These are phyloP conservation scores for Probosciger aterrimus DNA, from an alignment of 2,113 vertebrate genomes.

Conservation along the genomic window DNA sequence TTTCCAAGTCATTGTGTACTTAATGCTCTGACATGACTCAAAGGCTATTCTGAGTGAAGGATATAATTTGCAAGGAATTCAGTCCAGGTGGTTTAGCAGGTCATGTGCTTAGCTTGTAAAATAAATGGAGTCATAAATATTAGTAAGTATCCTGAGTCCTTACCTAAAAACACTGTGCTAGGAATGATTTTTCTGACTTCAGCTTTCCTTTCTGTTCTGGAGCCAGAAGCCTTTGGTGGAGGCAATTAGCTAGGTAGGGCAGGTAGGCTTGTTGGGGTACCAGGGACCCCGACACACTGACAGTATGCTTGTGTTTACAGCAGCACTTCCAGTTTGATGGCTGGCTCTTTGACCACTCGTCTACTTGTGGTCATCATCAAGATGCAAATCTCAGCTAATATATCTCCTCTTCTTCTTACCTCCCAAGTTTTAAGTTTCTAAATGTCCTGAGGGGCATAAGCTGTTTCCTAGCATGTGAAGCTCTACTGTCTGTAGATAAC, in stretches of 20 bases:
- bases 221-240: not conserved
- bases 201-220: not conserved
- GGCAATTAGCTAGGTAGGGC: not conserved
- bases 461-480: not conserved
- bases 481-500: not conserved
- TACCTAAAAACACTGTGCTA: not conserved
- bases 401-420: not conserved
- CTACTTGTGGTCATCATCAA: not conserved
- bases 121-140: not conserved
- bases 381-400: not conserved
- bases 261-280: not conserved
- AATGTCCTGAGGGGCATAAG: not conserved
- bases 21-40: not conserved
- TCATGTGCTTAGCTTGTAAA: not conserved
- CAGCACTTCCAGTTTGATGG: not conserved
- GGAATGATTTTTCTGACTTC: not conserved
- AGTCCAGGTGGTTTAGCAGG: not conserved
- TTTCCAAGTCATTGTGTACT: not conserved
- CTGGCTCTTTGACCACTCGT: not conserved
- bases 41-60: not conserved
- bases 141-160: not conserved
- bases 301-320: not conserved
- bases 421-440: not conserved
- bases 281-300: not conserved
- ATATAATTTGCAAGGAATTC: not conserved